Evolutionary conservation across 2,888 invertebrate genomes (phyloP).

Genomic region (Drosophila rubida): DNA sequence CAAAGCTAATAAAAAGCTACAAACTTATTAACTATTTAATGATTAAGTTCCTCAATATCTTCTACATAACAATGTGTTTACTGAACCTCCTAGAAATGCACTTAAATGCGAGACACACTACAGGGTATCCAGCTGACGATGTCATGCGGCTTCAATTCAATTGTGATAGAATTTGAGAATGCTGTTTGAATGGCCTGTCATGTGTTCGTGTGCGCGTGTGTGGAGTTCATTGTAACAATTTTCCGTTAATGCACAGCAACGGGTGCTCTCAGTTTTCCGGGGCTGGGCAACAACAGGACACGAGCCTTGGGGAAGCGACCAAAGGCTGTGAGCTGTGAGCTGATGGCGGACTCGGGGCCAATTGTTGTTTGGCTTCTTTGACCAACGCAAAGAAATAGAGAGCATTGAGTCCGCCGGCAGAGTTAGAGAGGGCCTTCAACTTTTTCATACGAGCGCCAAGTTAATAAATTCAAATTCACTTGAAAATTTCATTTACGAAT

Average conservation of each 20-base stretch:
- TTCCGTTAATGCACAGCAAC: slow-evolving; percentile 62
- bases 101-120: background rate
- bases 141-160: background rate
- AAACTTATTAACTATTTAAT: too few species aligned
- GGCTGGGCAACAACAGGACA: slow-evolving; percentile 21
- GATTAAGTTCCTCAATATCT: too few species aligned
- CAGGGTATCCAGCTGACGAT: background rate
- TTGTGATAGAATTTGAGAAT: slow-evolving; percentile 44
- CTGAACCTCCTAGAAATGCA: too few species aligned
- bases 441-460: slow-evolving; percentile 34
- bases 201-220: slow-evolving; percentile 13
- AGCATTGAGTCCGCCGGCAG: background rate
- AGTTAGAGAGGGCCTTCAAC: slow-evolving; percentile 11
- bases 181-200: slow-evolving; percentile 15
- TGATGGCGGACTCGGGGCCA: slow-evolving; percentile 32
- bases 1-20: too few species aligned
- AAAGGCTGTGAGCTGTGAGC: slow-evolving; percentile 3
- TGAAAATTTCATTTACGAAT: slow-evolving; percentile 65
- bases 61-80: too few species aligned
- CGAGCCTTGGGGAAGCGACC: slow-evolving; percentile 2
- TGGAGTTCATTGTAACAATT: slow-evolving; percentile 54
- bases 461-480: slow-evolving; percentile 75
- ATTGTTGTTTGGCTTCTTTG: slow-evolving; percentile 59
- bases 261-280: slow-evolving; percentile 14
- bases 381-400: slow-evolving; percentile 23